These are phyloP conservation scores for Drosophila takahashii DNA, from an alignment of 1,140 invertebrate genomes.

Conservation along the genomic window DNA sequence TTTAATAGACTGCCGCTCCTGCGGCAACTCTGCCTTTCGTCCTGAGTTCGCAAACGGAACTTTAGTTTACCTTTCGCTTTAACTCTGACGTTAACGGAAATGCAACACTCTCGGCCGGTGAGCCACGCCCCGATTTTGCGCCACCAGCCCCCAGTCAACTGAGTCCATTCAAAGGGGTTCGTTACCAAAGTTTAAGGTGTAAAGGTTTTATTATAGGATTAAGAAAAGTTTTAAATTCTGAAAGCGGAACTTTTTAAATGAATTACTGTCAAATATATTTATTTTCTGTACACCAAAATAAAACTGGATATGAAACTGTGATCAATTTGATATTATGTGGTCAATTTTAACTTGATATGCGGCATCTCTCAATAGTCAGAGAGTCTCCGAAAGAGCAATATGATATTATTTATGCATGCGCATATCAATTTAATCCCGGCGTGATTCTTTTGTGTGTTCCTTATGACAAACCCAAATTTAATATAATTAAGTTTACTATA, in stretches of 20 bases:
- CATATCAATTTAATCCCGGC: no score
- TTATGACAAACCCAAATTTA: no score
- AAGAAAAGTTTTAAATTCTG: background rate
- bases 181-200: background rate
- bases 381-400: no score
- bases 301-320: no score
- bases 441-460: no score
- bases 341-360: no score
- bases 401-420: no score
- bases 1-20: slow-evolving; percentile 38
- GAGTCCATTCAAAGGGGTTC: slow-evolving; percentile 6
- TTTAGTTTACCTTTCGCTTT: slow-evolving; percentile 59
- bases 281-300: no score
- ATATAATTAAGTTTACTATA: no score
- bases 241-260: background rate
- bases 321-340: no score
- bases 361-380: no score
- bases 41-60: slow-evolving; percentile 36
- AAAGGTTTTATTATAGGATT: background rate
- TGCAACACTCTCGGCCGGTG: slow-evolving; percentile 51
- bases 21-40: slow-evolving; percentile 6
- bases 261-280: no score
- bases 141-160: slow-evolving; percentile 32
- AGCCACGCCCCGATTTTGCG: slow-evolving; percentile 19
- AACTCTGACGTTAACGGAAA: slow-evolving; percentile 61